A percentile compares a stretch with the other conserved stretches of the same genome.
These are phyloP conservation scores for Epizoanthus scotinus DNA, from an alignment of 92 coral and sea anemone genomes.

Conservation along the genomic window DNA sequence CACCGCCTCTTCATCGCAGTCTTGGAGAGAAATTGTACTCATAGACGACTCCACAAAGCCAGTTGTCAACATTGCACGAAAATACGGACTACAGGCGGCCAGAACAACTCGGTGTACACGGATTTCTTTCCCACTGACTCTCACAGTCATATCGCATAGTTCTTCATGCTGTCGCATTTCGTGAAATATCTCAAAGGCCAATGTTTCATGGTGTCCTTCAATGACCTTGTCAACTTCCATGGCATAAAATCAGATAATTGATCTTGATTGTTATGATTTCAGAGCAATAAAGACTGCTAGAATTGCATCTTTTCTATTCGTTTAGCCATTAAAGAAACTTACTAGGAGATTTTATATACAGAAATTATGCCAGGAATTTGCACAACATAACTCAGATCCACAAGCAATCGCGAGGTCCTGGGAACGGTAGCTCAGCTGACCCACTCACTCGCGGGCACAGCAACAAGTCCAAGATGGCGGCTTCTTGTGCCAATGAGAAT, in stretches of 20 bases:
- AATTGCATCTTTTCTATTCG: not conserved
- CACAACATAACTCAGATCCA: not conserved
- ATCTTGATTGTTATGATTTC: too few species aligned
- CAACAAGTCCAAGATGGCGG: constrained; percentile 14
- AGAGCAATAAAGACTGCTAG: not conserved
- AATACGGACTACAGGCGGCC: constrained; percentile 92
- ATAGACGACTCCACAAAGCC: constrained; percentile 77
- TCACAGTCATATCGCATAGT: constrained; percentile 79
- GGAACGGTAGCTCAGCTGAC: constrained; percentile 17
- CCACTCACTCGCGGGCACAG: constrained; percentile 14
- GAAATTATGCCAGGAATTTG: not conserved
- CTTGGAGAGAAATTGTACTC: constrained; percentile 72
- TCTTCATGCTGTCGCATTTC: constrained; percentile 82
- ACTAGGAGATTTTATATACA: too few species aligned
- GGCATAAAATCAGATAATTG: constrained; percentile 42
- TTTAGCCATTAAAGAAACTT: too few species aligned
- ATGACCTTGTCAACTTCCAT: constrained; percentile 40
- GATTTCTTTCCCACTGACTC: constrained; percentile 70
- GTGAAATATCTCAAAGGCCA: constrained; percentile 68
- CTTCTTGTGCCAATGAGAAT: not conserved
- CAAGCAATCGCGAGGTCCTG: not conserved
- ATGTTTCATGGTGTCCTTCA: constrained; percentile 61
- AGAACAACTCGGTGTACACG: constrained; percentile 84
- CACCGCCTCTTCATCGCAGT: constrained; percentile 77
- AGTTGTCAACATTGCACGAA: constrained; percentile 87